These are phyloP conservation scores for Bugulina stolonifera DNA, from an alignment of 2,888 invertebrate genomes.

Conservation along the genomic window DNA sequence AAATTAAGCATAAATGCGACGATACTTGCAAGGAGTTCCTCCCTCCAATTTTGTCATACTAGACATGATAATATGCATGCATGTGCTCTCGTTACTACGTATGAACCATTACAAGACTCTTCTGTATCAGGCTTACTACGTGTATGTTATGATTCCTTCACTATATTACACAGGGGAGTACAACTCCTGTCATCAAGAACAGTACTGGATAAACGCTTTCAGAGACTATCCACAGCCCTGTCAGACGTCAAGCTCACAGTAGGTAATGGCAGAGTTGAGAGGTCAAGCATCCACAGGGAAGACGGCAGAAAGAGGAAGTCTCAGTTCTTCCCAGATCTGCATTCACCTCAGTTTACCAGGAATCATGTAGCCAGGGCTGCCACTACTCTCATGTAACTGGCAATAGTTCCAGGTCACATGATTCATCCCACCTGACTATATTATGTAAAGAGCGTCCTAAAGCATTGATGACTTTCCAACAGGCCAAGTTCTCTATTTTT, in stretches of 20 bases:
- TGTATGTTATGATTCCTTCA: background rate
- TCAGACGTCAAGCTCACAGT: conserved; percentile 18
- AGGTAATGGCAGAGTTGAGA: conserved; percentile 5
- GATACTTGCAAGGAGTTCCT: no score
- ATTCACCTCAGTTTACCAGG: background rate
- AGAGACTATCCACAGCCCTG: conserved; percentile 19
- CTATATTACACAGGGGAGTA: background rate
- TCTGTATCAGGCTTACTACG: no score
- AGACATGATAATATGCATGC: no score
- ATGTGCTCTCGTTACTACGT: no score
- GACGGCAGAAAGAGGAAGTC: background rate
- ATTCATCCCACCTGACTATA: no score
- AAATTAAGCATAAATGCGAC: no score
- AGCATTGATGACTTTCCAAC: no score
- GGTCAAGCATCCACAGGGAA: background rate
- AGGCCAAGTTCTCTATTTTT: no score
- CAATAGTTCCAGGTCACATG: no score
- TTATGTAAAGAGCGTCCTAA: no score
- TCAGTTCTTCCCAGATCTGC: background rate
- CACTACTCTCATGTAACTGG: background rate
- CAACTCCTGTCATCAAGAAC: background rate
- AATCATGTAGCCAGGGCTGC: background rate
- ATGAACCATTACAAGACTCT: no score
- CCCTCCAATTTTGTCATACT: no score
- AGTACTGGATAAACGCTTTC: conserved; percentile 16